These are phyloP conservation scores for Siniperca knerii DNA, from an alignment of 2,113 vertebrate species.

Conservation along the genomic window DNA sequence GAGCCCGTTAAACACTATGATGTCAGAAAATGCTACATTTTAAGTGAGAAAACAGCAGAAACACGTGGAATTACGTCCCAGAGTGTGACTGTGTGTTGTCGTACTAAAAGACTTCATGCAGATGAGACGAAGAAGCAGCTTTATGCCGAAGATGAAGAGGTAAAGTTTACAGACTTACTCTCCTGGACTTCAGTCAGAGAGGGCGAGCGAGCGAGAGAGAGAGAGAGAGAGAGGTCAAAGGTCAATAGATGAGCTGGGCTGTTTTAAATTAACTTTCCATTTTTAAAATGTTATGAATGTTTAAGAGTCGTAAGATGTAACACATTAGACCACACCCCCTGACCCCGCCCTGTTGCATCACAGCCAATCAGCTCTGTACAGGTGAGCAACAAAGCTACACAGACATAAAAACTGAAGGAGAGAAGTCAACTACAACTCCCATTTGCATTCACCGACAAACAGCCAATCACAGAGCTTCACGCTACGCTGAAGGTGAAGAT, in stretches of 20 bases:
- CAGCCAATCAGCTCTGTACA: neutral
- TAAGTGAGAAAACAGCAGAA: too few species aligned
- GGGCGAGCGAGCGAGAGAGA: neutral
- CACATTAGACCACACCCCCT: neutral
- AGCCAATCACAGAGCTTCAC: neutral
- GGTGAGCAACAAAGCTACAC: neutral
- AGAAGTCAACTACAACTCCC: neutral
- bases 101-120: neutral
- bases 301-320: neutral
- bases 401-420: too few species aligned
- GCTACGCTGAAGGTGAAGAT: too few species aligned
- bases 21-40: too few species aligned
- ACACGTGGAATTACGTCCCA: too few species aligned
- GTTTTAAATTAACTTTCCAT: too few species aligned
- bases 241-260: neutral
- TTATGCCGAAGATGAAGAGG: neutral
- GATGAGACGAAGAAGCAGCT: neutral
- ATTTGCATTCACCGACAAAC: neutral
- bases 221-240: constrained; percentile 18
- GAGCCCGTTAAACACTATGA: too few species aligned
- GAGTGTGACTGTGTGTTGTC: neutral
- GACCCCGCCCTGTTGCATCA: neutral
- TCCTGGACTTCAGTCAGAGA: constrained; percentile 35
- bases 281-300: too few species aligned
- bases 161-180: constrained; percentile 5